Evolutionary conservation across 2,113 vertebrate species (phyloP), one percentile per base, ranked within the genome.

Genomic region (Coryphaenoides rupestris): DNA sequence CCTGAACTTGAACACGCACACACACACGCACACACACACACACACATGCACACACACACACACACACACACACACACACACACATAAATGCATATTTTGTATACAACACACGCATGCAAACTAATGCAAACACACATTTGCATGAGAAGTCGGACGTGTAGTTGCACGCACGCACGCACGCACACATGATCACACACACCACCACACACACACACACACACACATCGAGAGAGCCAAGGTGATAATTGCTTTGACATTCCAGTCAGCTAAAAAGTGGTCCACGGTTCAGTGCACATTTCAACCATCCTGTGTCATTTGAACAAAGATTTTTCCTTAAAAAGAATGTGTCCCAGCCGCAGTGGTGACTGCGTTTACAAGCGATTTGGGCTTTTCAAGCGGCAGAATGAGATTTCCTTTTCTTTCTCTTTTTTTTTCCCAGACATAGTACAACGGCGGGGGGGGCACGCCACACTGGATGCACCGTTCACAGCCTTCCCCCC

Each of bases 211-310:
- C 21, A 47, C 50, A 55, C 63, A 24, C 22, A 54, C 56, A 47
- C 26, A 60, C 14, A 21, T 40, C 54, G 19, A 67, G 68, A 52
- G 14, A 57, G 63, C 55, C 70, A 77, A 81, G 78, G 63, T 75
- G 67, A 82, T 65, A 63, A 45, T 60, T 62, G 28, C 24, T 60
- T 68, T 75, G 63, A 40, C 68, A 65, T 80, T 68, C 58, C 66
- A 73, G 74, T 73, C 71, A 78, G 77, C 71, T 75, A 40, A 62
- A 79, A 83, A 75, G 62, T 65, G 22, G 21, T 9, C 28, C 1
- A 13, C 60, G 15, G 55, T 26, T 77, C 65, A 56, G 54, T 59
- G 54, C 58, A 46, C 21, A 0, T 70, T 66, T 81, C 77, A 76
- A 70, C 71, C 68, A 16, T 58, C 68, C n/a, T 58, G 2, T 61